Percentiles rank a stretch among this genome's conserved stretches.
These are phyloP conservation scores for Gallinago stenura DNA, from an alignment of 2,797 vertebrate genomes.

Conservation along the genomic window DNA sequence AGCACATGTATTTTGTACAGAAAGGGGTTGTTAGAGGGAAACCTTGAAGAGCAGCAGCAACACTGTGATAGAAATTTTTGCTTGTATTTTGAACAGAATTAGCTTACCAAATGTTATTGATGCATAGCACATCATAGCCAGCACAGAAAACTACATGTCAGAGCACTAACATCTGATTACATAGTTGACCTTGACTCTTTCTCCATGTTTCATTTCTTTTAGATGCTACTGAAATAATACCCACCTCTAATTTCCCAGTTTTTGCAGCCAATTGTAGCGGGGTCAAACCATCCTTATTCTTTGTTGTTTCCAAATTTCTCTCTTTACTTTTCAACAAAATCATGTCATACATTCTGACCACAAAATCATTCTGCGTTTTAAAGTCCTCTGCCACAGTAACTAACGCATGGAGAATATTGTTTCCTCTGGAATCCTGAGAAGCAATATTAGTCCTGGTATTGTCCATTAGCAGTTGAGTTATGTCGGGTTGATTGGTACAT, in stretches of 20 bases:
- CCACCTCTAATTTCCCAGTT: constrained; percentile 83
- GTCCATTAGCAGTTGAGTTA: constrained; percentile 82
- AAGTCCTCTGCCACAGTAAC: constrained; percentile 83
- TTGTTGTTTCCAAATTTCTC: constrained; percentile 78
- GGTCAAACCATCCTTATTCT: constrained; percentile 79
- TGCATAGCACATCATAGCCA: background rate
- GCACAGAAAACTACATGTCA: background rate
- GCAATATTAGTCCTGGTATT: constrained; percentile 77
- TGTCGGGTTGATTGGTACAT: constrained; percentile 83
- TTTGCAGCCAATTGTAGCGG: constrained; percentile 82
- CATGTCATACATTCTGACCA: constrained; percentile 81
- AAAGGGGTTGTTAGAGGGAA: background rate
- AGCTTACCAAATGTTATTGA: background rate
- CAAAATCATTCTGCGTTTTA: constrained; percentile 83
- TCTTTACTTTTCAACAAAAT: constrained; percentile 78
- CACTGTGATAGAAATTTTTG: background rate
- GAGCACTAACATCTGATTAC: background rate
- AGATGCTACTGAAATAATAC: background rate
- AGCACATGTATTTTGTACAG: background rate
- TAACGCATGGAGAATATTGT: constrained; percentile 82
- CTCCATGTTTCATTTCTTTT: background rate
- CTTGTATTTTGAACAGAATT: background rate
- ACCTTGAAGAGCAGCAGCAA: background rate
- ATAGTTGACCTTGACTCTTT: background rate
- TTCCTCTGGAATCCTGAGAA: constrained; percentile 82